Evolutionary conservation across 2,113 vertebrate species (phyloP).

Genomic region (Nesogale talazaci): DNA sequence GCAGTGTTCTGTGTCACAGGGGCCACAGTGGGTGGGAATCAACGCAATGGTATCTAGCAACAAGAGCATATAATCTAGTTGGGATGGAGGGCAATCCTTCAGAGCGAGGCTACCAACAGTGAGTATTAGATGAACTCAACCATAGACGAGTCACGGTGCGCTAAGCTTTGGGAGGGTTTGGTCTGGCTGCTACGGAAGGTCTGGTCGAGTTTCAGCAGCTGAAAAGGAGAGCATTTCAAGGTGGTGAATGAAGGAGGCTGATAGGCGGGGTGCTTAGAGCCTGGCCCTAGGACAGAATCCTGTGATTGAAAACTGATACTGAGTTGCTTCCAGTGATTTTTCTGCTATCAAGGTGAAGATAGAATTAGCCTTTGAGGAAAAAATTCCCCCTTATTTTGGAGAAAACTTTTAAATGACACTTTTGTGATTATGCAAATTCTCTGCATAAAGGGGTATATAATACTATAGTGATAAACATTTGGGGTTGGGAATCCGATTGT

Average conservation of each 20-base stretch:
- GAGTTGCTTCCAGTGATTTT: neutral
- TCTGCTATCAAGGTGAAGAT: neutral
- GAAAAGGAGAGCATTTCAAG: neutral
- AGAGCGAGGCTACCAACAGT: neutral
- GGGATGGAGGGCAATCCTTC: neutral
- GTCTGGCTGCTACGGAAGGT: neutral
- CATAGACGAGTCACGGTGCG: neutral
- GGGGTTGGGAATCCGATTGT: neutral
- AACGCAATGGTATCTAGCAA: neutral
- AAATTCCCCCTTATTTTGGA: neutral
- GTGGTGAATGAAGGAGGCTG: accelerated
- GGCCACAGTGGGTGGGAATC: neutral
- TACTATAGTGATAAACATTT: neutral
- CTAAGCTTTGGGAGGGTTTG: neutral
- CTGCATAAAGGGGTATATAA: neutral
- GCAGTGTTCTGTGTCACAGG: neutral
- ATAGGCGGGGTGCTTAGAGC: neutral
- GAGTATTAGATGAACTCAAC: neutral
- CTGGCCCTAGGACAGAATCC: neutral
- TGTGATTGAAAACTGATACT: neutral
- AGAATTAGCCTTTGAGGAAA: neutral
- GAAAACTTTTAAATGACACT: neutral
- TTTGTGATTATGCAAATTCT: neutral
- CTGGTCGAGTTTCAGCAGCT: neutral
- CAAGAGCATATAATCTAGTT: neutral